Evolutionary conservation across 2,113 vertebrate species (phyloP).

Genomic region (Cyprinodon tularosa): DNA sequence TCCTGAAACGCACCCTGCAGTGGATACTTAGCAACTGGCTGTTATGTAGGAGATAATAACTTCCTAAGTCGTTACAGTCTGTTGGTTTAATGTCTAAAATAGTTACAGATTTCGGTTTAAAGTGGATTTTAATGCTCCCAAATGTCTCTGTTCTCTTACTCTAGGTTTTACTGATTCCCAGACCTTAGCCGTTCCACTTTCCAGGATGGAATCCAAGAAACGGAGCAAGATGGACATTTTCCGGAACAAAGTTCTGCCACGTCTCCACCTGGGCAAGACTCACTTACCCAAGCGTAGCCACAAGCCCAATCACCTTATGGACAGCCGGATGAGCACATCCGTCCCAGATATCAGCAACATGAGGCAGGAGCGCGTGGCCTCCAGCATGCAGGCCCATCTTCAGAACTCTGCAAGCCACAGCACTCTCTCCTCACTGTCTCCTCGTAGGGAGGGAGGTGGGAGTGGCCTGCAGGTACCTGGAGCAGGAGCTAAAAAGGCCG

Average conservation of each 20-base stretch:
- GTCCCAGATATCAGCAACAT: constrained; percentile 57
- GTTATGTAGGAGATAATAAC: neutral
- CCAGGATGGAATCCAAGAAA: constrained; percentile 72
- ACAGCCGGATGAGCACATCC: constrained; percentile 64
- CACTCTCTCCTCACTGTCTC: constrained; percentile 25
- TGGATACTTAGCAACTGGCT: neutral
- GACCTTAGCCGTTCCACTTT: constrained; percentile 22
- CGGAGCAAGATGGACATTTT: constrained; percentile 61
- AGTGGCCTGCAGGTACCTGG: constrained; percentile 21
- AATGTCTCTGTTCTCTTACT: neutral
- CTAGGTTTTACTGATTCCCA: constrained; percentile 48
- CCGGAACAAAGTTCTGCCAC: constrained; percentile 67
- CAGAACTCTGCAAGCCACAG: constrained; percentile 30
- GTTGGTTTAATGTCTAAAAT: neutral
- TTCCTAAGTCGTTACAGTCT: neutral
- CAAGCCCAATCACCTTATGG: constrained; percentile 20
- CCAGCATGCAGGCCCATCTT: neutral
- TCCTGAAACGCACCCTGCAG: neutral
- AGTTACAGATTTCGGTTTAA: neutral
- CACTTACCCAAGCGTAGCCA: constrained; percentile 12
- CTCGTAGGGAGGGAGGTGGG: constrained; percentile 7
- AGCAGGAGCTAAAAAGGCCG: constrained; percentile 18
- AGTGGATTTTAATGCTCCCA: neutral
- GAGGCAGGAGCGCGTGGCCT: constrained; percentile 6
- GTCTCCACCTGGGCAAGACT: constrained; percentile 40